Base-by-base conservation (phyloP, 35 echinoderm and acorn worm species). In the Heliocidaris erythrogramma region DNA sequence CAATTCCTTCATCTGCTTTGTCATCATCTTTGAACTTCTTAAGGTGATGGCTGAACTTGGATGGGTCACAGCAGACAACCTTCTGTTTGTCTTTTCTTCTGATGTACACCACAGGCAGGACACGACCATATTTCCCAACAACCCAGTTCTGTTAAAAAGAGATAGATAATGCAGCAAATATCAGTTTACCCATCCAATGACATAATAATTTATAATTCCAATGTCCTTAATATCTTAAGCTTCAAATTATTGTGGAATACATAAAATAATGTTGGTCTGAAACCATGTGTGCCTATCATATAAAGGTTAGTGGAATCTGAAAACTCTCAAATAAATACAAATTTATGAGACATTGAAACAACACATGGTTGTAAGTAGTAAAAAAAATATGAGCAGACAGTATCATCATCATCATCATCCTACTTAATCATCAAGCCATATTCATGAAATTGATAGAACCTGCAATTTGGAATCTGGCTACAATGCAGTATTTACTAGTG, bases 81-180 rank as follows among this genome's bases (percentile, higher is more conserved):
- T 97, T 97, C 93, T 94, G 94, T 59, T 97, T 99, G 42, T 97
- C 96, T 94, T 93, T 97, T 31, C 96, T 92, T 47, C 96, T 90
- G 48, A 99, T 60, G 96, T 99, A 96, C 21, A 99, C 93, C 30
- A 99, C 95, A 24, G 98, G 98, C 24, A 99, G 30, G 24, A 99
- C 98, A 49, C 96, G 92, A 5, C 98, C 98, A 96, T 95, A 99
- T 85, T 97, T 99, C 32, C 96, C 94, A 53, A 99, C 98, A 31
- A 97, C 78, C 96, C 96, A 99, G 95, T 97, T 99, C 98, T 99
- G 96, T 78, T 48, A 2, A 32, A 14, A 32, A 48, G 56, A 89
- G 18, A 11, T 30, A 88, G 93, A 31, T 94, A 95, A 88, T 48
- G 78, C 85, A 94, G 1, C 2, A 92, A 93, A 48, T 27, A 52